Evolutionary conservation across 2,113 vertebrate species (phyloP).

Genomic region (Rousettus leschenaultii): DNA sequence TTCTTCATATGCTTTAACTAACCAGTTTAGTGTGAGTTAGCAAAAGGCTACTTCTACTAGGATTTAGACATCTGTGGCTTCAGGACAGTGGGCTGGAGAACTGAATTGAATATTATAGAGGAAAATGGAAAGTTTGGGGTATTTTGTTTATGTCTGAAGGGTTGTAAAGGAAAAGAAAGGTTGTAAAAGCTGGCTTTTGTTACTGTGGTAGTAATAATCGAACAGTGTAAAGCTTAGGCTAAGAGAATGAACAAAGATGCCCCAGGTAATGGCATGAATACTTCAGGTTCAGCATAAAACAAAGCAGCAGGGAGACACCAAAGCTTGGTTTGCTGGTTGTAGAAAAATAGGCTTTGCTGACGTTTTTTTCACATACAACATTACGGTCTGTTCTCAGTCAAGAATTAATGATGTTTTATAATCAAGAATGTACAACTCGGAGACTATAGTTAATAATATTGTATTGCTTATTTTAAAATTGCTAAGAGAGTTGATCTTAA

Average conservation of each 20-base stretch:
- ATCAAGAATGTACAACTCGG: neutral
- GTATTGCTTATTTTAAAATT: neutral
- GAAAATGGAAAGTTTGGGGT: neutral
- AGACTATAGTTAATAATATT: neutral
- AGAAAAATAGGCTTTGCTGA: neutral
- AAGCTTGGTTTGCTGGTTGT: neutral
- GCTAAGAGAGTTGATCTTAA: neutral
- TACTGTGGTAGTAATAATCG: neutral
- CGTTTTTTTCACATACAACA: neutral
- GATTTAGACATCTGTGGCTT: constrained; percentile 38
- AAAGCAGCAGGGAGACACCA: neutral
- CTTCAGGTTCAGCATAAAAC: neutral
- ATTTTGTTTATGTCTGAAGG: constrained; percentile 33
- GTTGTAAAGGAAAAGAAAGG: constrained; percentile 5
- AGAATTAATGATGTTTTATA: neutral
- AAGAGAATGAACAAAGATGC: neutral
- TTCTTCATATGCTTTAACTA: neutral
- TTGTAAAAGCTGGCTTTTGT: neutral
- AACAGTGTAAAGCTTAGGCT: neutral
- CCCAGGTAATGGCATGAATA: neutral
- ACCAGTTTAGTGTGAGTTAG: constrained; percentile 10
- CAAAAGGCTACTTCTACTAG: constrained; percentile 14
- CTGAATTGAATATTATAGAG: constrained; percentile 44
- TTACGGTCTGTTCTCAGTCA: neutral
- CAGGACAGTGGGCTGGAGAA: constrained; percentile 45